Percentiles rank a stretch among this genome's conserved stretches.
Evolutionary conservation across 2,113 vertebrate species (phyloP).

Genomic region (Onychostoma macrolepis): DNA sequence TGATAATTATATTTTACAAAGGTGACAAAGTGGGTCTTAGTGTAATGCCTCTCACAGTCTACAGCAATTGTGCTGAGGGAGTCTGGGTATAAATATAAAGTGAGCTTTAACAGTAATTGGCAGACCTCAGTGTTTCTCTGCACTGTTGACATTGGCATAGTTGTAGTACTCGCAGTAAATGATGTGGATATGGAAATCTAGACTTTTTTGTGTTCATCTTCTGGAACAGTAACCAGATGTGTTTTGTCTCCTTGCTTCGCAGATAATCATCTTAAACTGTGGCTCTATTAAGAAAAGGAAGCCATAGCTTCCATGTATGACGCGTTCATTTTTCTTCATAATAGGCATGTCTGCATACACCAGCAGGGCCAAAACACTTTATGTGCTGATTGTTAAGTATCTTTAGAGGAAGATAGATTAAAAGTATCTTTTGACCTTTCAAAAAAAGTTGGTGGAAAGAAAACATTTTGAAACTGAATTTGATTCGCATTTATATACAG

Average conservation of each 20-base stretch:
- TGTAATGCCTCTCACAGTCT: constrained; percentile 1
- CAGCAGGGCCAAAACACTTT: not conserved
- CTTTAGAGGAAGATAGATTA: not conserved
- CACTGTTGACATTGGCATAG: constrained; percentile 40
- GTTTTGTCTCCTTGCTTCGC: not conserved
- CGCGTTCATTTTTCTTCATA: constrained; percentile 4
- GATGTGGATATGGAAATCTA: constrained; percentile 36
- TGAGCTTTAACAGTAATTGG: not conserved
- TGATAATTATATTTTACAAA: constrained; percentile 3
- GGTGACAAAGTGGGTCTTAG: not conserved
- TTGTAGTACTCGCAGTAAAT: constrained; percentile 12
- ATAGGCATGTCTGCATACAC: not conserved
- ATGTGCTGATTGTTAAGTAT: not conserved
- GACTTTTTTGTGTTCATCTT: constrained; percentile 4
- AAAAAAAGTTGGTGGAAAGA: not conserved
- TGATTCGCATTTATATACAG: not conserved
- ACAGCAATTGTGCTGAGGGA: constrained; percentile 1
- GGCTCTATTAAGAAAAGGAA: constrained; percentile 32
- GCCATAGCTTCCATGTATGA: constrained; percentile 31
- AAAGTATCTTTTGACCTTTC: not conserved
- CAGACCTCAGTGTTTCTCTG: constrained; percentile 12
- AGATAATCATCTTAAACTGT: constrained; percentile 37
- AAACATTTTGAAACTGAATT: not conserved
- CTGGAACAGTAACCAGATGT: constrained; percentile 23
- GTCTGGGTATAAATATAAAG: constrained; percentile 5